These are phyloP conservation scores for Echiichthys vipera DNA, from an alignment of 2,797 vertebrate genomes.

Conservation along the genomic window DNA sequence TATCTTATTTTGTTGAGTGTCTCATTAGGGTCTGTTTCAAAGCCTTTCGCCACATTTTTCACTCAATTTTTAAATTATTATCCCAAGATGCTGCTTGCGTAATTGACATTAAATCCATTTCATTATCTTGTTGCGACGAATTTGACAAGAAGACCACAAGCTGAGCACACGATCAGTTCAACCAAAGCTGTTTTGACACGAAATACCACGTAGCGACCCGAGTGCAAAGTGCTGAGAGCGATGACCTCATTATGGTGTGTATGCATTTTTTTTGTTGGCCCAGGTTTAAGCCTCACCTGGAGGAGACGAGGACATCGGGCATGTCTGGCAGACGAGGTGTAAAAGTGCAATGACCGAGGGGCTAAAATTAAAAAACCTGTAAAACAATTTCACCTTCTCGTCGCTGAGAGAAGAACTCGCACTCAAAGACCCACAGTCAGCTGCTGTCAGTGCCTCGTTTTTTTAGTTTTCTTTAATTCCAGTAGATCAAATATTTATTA, in stretches of 20 bases:
- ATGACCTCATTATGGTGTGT: neutral
- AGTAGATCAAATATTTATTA: neutral
- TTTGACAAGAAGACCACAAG: neutral
- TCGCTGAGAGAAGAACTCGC: constrained; percentile 6
- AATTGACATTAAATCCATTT: neutral
- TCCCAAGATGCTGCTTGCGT: neutral
- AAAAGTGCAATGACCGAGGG: neutral
- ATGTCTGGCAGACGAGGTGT: neutral
- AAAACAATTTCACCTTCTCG: constrained; percentile 3
- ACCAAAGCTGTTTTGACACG: neutral
- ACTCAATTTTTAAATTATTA: neutral
- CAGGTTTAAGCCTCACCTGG: neutral
- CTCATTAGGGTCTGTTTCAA: neutral
- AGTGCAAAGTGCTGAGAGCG: neutral
- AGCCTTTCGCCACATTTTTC: neutral
- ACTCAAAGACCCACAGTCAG: neutral
- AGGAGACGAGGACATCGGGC: neutral
- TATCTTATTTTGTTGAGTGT: neutral
- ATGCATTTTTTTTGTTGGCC: neutral
- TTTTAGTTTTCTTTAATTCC: neutral
- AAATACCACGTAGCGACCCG: neutral
- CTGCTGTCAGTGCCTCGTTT: constrained; percentile 1
- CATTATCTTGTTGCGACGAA: neutral
- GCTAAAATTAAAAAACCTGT: constrained; percentile 11
- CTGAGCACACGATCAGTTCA: neutral